phyloP scores from a whole-genome alignment of 2,113 vertebrate species.

The Crypturellus undulatus region DNA sequence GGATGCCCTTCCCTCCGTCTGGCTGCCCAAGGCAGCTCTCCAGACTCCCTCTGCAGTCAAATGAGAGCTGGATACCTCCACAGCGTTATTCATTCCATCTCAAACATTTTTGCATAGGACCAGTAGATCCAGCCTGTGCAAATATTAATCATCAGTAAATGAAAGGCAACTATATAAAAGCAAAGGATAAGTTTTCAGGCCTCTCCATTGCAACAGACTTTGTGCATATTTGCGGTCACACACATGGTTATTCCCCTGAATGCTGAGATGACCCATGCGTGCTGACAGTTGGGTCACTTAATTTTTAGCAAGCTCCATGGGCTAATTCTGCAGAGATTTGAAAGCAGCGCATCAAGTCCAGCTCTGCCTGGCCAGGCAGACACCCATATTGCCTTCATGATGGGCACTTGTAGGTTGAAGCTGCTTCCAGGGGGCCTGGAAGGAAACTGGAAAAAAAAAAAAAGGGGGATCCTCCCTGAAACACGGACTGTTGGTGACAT shows the following conservation, averaged over 20 bases:
- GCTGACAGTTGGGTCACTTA: neutral
- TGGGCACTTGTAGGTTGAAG: neutral
- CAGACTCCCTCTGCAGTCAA: neutral
- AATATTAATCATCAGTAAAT: neutral
- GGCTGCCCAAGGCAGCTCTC: neutral
- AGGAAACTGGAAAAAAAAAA: neutral
- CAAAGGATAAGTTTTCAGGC: neutral
- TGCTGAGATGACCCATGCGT: neutral
- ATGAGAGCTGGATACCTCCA: neutral
- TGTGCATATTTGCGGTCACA: neutral
- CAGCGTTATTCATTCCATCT: neutral
- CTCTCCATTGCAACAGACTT: neutral
- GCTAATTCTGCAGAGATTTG: neutral
- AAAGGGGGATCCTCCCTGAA: neutral
- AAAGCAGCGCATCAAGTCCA: neutral
- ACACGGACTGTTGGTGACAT: neutral
- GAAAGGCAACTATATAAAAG: neutral
- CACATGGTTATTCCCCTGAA: fast-evolving
- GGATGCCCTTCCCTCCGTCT: neutral
- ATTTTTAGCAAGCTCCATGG: neutral
- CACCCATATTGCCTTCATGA: fast-evolving
- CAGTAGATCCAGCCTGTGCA: neutral
- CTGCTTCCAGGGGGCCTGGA: neutral
- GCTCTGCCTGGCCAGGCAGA: neutral
- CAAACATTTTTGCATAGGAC: neutral